These are phyloP conservation scores for Misgurnus anguillicaudatus DNA, from an alignment of 2,113 vertebrate genomes.

Conservation along the genomic window DNA sequence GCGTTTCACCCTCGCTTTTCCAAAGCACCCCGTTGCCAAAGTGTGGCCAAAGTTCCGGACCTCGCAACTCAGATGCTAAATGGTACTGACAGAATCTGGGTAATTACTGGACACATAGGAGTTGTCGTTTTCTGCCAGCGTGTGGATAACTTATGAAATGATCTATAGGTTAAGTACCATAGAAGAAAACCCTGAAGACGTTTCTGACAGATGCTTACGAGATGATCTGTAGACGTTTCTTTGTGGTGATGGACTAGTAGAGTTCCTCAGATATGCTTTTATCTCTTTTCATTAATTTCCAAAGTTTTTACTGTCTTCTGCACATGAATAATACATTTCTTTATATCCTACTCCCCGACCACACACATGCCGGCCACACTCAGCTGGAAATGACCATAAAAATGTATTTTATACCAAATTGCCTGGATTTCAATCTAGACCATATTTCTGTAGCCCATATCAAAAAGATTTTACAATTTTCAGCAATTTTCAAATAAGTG, in stretches of 20 bases:
- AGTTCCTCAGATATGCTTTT: constrained; percentile 23
- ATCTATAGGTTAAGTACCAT: constrained; percentile 36
- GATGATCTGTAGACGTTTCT: not conserved
- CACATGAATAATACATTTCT: constrained; percentile 42
- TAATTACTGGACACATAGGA: constrained; percentile 34
- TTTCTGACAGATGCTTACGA: constrained; percentile 19
- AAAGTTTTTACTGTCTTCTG: not conserved
- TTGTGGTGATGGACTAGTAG: constrained; percentile 4
- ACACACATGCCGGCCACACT: constrained; percentile 6
- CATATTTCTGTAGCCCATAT: not conserved
- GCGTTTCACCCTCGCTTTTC: not conserved
- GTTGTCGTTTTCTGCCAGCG: constrained; percentile 27
- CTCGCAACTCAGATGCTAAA: constrained; percentile 27
- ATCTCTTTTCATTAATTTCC: constrained; percentile 1
- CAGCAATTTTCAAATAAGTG: not conserved
- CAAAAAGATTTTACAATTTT: not conserved
- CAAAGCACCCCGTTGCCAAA: not conserved
- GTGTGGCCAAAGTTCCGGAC: not conserved
- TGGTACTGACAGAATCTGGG: constrained; percentile 1
- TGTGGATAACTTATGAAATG: not conserved
- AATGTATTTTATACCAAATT: constrained; percentile 17
- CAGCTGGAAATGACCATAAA: constrained; percentile 12
- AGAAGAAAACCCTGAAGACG: constrained; percentile 12
- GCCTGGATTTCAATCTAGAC: not conserved
- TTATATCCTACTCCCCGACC: constrained; percentile 21